Base-by-base conservation (phyloP, 2,113 vertebrate species). In the Rhea pennata region DNA sequence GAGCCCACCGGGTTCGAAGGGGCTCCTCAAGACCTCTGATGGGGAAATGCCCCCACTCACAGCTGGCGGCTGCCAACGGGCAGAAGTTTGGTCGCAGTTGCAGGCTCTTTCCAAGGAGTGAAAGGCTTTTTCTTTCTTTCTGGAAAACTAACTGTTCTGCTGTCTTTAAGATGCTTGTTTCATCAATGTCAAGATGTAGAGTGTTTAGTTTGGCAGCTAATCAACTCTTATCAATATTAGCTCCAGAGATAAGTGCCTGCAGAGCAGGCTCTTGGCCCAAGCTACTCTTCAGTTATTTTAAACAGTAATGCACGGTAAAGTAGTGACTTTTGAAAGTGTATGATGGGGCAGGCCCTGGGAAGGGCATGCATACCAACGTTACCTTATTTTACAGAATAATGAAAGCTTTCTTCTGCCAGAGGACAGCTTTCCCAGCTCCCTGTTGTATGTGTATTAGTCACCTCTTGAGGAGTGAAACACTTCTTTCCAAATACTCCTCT, bases 171-270 rank as follows among this genome's bases (percentile, higher is more conserved):
- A 69, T 24, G 90, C 51, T 94, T 80, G 79, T 93, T 96, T 87
- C 90, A 87, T 78, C 87, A 65, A 85, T 72, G 73, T 73, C 91
- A 89, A 94, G 93, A 93, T 53, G 84, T 84, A 96, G 89, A 44
- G 94, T 90, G 84, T 66, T 95, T 93, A 81, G 90, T 89, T 82
- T 94, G 95, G 92, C 95, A 94, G 88, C 92, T 94, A 86, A 88
- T 91, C 93, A 92, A 83, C 90, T 88, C 94, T 92, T 62, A 71
- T 76, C 85, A 93, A 90, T 62, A 84, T 61, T 83, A 92, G 92
- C 95, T 91, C 88, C 85, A 72, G 90, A 84, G 95, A 95, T 94
- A 79, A 86, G 74, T 48, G 84, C 66, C 92, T 92, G 92, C 72
- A 84, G 95, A 93, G 84, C 92, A 69, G 93, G 74, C 90, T 91